Conservation (phyloP, 2,888 invertebrate genomes). For the Pollenia amentaria region DNA sequence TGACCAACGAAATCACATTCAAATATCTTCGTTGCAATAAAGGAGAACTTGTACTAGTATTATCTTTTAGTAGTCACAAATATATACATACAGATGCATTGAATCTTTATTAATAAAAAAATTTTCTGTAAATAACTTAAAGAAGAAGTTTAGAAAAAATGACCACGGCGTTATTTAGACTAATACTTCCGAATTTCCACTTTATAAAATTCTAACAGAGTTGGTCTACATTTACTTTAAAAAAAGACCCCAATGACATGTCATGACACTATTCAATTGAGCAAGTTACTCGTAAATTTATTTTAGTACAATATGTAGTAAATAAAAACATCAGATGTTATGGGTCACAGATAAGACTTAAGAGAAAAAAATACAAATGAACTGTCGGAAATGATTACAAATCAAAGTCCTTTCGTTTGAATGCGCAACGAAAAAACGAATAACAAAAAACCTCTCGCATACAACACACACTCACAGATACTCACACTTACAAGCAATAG, state of each 20-base stretch:
- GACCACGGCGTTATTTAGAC: too few species aligned
- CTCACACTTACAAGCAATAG: background rate
- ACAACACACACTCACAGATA: slow-evolving; percentile 12
- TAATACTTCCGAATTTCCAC: too few species aligned
- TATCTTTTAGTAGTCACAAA: too few species aligned
- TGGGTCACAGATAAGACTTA: slow-evolving; percentile 71
- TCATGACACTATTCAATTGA: slow-evolving; percentile 11
- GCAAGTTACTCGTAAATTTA: background rate
- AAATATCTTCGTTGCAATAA: too few species aligned
- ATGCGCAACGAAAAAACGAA: slow-evolving; percentile 64
- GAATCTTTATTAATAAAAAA: too few species aligned
- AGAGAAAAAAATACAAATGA: slow-evolving; percentile 72
- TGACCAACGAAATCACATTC: too few species aligned
- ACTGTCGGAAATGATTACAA: slow-evolving; percentile 74
- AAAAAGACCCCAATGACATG: background rate
- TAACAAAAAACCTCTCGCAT: slow-evolving; percentile 46
- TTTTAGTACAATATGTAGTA: background rate
- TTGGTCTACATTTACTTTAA: too few species aligned
- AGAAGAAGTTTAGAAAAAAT: too few species aligned
- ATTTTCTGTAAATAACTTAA: too few species aligned
- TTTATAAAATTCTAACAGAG: too few species aligned
- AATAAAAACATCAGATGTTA: slow-evolving; percentile 68
- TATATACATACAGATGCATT: too few species aligned
- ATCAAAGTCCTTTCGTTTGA: slow-evolving; percentile 71
- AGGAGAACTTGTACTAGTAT: too few species aligned